Evolutionary conservation across 35 echinoderm and acorn worm genomes (phyloP), one percentile per base, ranked within the genome.

Genomic region (Heliocidaris tuberculata): DNA sequence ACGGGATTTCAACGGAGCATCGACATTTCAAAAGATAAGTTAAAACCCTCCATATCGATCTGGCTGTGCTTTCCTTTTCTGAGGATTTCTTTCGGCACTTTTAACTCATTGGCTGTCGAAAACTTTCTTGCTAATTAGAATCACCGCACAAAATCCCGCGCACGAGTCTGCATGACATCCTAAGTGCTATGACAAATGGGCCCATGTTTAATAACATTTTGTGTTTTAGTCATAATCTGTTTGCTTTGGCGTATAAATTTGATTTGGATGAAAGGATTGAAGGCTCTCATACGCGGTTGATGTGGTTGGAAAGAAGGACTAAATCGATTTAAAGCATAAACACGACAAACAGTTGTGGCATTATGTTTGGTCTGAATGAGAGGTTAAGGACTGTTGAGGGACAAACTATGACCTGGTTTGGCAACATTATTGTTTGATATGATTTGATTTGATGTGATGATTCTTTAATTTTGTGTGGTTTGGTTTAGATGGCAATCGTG

Each of bases 281-380:
- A 19, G 65, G 65, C 65, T 78, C 17, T 78, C 17, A 78, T 21
- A 27, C 15, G 65, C 65, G 65, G 65, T 78, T 6, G 17, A 78
- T 78, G 65, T 78, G 65, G 65, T 78, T 78, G 65, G 65, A 78
- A n/a, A 78, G 65, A 78, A 78, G 65, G 65, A 78, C 65, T n/a
- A n/a, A 78, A 78, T 78, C 65, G 65, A 78, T 78, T 78, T 78
- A 78, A 78, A 78, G 65, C 65, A 78, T n/a, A 78, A n/a, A 78
- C 21, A 78, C 65, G 17, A 78, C 5, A 71, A 78, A 78, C 65
- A 78, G 65, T 78, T 78, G 65, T 56, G 52, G 15, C 52, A 56
- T 19, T 78, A 78, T 27, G 21, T 78, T 78, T 78, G 27, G 21
- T 17, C 21, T n/a, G 65, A 7, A 78, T n/a, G 65, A 78, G 65